Evolutionary conservation across 2,888 invertebrate species (phyloP), one percentile per base, ranked within the genome.

Genomic region (Dysmachus trigonus): DNA sequence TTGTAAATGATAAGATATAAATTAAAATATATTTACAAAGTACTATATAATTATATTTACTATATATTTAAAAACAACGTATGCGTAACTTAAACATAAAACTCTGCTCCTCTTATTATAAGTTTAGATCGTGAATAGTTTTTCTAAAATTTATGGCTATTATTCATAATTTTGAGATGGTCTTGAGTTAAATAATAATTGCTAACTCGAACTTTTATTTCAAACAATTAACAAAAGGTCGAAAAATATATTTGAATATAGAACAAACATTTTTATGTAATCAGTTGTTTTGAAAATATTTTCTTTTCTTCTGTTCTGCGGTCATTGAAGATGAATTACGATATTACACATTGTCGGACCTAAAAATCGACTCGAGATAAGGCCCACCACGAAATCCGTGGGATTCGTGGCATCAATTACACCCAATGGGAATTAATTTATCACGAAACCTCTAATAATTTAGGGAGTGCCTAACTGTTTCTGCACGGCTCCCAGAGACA

Each of bases 391-490:
- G 27, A 62, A 22, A 62, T 22, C 62, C 62, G 27, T 27, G 35
- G 77, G 47, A 77, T 77, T 76, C 47, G 30, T 77, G 47, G 47
- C 47, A 77, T 47, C 77, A 77, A 77, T 77, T 77, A 77, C 77
- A 47, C 27, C 18, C 41, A 47, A 77, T 77, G 77, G 27, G 77
- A 41, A 81, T 22, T 81, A 30, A 81, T 81, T 81, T 81, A 62
- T 81, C 81, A 81, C 51, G 15, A 31, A 81, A 81, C 81, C 81
- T 81, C 81, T 53, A 81, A 33, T 81, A 53, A 53, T 47, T 81
- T 33, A 31, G 77, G 13, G 22, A 22, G 62, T 62, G 62, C 62
- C 62, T 62, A 62, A 27, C 62, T 27, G 22, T 18, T 62, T 7
- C 62, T 51, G 38, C 10, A 10, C n/a, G n/a, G n/a, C n/a, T n/a